phyloP scores from a whole-genome alignment of 2,888 invertebrate genomes.

The Caenorhabditis imperialis region DNA sequence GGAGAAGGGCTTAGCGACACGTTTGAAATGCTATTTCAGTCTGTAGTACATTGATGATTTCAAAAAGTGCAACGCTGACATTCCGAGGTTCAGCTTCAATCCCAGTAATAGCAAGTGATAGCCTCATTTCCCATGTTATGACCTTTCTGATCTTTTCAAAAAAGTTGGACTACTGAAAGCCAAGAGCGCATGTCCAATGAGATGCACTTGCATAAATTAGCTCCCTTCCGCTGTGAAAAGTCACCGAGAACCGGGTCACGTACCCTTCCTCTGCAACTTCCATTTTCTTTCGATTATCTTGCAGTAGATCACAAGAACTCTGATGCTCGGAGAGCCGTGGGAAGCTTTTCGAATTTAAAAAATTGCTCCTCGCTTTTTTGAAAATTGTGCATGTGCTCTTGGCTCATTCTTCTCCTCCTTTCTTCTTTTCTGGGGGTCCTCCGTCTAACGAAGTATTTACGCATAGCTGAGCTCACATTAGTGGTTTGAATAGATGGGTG shows the following conservation, averaged over 20 bases:
- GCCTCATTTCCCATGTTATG: background rate
- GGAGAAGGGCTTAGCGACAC: too few species aligned
- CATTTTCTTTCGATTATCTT: too few species aligned
- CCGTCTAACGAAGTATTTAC: slow-evolving; percentile 50
- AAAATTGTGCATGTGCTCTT: too few species aligned
- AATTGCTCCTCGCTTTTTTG: background rate
- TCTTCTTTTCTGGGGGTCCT: too few species aligned
- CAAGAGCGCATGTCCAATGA: background rate
- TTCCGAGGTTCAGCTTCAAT: too few species aligned
- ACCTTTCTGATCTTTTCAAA: background rate
- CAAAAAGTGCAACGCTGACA: too few species aligned
- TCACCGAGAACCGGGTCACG: background rate
- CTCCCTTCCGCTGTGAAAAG: background rate
- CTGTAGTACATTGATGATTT: too few species aligned
- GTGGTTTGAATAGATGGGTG: slow-evolving; percentile 43
- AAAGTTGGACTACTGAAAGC: slow-evolving; percentile 7
- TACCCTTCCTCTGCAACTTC: background rate
- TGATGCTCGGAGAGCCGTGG: too few species aligned
- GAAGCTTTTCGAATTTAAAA: too few species aligned
- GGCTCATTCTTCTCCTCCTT: slow-evolving; percentile 8
- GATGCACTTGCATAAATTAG: slow-evolving; percentile 26
- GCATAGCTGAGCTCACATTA: slow-evolving; percentile 47
- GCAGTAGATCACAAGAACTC: too few species aligned
- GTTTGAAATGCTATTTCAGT: too few species aligned
- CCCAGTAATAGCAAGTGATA: too few species aligned